Conservation (phyloP, 2,113 vertebrate species). For the Amphiprion percula region DNA sequence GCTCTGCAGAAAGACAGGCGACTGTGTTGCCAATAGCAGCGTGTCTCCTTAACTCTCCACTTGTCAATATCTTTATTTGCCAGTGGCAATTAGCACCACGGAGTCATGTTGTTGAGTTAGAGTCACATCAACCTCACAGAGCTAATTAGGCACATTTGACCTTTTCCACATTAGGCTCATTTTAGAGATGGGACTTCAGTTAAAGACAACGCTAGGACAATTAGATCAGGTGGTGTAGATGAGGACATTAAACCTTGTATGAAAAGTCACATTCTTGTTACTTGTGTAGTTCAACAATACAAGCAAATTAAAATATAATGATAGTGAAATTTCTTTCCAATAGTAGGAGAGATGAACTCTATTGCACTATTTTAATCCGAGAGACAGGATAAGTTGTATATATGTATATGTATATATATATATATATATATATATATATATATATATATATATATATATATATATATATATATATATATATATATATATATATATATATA, state of each 20-base stretch:
- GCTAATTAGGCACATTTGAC: constrained; percentile 76
- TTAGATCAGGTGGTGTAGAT: neutral
- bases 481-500: too few relatives aligned
- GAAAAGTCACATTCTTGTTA: neutral
- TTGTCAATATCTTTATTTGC: constrained; percentile 76
- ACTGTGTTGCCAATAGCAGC: constrained; percentile 60
- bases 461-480: too few relatives aligned
- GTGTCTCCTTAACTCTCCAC: constrained; percentile 60
- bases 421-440: too few relatives aligned
- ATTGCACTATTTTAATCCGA: too few relatives aligned
- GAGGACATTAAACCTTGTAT: neutral
- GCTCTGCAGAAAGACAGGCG: constrained; percentile 39
- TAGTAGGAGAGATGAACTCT: too few relatives aligned
- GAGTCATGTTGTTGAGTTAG: constrained; percentile 57
- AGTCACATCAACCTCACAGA: constrained; percentile 57
- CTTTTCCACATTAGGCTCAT: constrained; percentile 60
- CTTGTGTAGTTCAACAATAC: neutral
- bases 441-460: too few relatives aligned
- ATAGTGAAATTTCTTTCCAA: too few relatives aligned
- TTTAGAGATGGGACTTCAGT: constrained; percentile 50
- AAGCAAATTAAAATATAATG: neutral
- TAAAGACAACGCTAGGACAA: neutral
- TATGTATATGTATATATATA: too few relatives aligned
- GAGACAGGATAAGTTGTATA: too few relatives aligned
- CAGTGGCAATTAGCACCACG: constrained; percentile 66